phyloP scores from a whole-genome alignment of 2,113 vertebrate genomes.

The Nothobranchius kuhntae region DNA sequence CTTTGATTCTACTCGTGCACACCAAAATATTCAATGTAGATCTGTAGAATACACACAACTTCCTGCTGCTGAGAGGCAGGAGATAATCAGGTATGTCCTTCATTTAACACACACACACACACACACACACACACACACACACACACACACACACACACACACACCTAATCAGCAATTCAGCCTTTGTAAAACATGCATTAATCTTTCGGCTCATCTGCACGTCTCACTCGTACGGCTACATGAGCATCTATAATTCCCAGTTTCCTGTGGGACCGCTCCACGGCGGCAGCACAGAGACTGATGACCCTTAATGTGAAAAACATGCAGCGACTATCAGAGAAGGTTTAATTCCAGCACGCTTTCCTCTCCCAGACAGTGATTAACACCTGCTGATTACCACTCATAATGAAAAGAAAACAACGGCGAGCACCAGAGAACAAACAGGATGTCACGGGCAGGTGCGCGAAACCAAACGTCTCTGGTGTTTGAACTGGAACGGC shows the following conservation, averaged over 20 bases:
- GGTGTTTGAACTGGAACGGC: background rate
- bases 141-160: background rate
- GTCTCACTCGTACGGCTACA: background rate
- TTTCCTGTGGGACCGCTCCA: slow-evolving; percentile 19
- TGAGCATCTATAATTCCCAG: slow-evolving; percentile 42
- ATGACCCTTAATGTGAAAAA: slow-evolving; percentile 25
- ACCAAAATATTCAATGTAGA: too few species aligned
- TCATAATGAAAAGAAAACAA: slow-evolving; percentile 1
- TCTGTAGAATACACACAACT: too few species aligned
- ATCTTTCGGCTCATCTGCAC: slow-evolving; percentile 24
- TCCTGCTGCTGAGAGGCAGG: too few species aligned
- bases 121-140: background rate
- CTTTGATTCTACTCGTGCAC: too few species aligned
- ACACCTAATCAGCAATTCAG: slow-evolving; percentile 14
- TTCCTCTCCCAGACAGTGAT: background rate
- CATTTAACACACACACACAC: too few species aligned
- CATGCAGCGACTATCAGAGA: background rate
- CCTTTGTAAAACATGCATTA: slow-evolving; percentile 8
- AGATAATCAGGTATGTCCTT: too few species aligned
- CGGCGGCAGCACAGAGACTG: slow-evolving; percentile 32
- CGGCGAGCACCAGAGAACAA: background rate
- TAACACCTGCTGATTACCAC: background rate
- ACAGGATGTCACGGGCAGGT: background rate
- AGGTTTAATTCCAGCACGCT: slow-evolving; percentile 18
- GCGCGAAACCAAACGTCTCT: slow-evolving; percentile 7